Percentiles rank a stretch among this genome's conserved stretches.
Conservation (phyloP, 2,797 vertebrate genomes). For the Notamacropus eugenii region DNA sequence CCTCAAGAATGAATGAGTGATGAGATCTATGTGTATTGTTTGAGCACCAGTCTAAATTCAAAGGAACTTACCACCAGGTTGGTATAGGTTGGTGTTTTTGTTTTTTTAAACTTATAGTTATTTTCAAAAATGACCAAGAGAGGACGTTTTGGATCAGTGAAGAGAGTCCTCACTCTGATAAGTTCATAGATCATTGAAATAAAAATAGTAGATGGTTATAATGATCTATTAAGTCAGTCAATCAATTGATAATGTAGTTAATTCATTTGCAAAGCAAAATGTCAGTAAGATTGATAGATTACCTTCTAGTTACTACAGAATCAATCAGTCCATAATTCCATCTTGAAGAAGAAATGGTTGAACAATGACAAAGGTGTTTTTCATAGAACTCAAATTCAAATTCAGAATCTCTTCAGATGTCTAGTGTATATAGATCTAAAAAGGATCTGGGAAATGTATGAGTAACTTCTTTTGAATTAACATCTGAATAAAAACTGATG, state of each 20-base stretch:
- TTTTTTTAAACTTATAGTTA: neutral
- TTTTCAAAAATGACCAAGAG: neutral
- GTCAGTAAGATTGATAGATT: conserved; percentile 8
- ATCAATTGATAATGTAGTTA: neutral
- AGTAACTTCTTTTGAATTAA: conserved; percentile 43
- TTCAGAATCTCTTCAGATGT: conserved; percentile 44
- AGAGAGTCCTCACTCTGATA: neutral
- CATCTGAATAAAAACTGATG: neutral
- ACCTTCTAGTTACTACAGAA: neutral
- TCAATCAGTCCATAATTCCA: neutral
- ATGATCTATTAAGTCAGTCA: neutral
- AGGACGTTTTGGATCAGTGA: neutral
- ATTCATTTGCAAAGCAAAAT: conserved; percentile 17
- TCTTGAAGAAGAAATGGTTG: conserved; percentile 73
- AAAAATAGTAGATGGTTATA: neutral
- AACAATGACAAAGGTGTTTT: conserved; percentile 72
- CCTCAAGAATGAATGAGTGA: neutral
- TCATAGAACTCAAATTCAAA: conserved; percentile 34
- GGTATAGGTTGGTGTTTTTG: neutral
- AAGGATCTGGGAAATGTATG: conserved; percentile 15
- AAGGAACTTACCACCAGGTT: neutral
- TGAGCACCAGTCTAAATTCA: neutral
- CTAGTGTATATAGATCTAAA: conserved; percentile 21
- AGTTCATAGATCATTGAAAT: neutral
- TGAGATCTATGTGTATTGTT: neutral